A percentile compares a stretch with the other conserved stretches of the same genome.
Conservation (phyloP, 2,113 vertebrate species). For the Rhinolophus sinicus region DNA sequence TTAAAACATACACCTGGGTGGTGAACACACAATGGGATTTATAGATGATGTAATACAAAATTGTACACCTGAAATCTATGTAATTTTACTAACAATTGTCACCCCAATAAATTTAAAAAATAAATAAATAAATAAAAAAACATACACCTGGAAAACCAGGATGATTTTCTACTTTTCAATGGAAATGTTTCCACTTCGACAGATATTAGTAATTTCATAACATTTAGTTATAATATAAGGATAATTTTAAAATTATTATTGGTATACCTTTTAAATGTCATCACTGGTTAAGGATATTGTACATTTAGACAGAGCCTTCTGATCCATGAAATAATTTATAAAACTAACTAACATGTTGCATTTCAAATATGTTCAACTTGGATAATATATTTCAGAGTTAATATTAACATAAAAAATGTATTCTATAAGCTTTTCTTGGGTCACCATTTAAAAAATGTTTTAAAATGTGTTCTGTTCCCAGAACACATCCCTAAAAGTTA, state of each 20-base stretch:
- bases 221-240: background rate
- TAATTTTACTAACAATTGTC: no score
- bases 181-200: background rate
- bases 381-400: background rate
- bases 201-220: background rate
- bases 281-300: background rate
- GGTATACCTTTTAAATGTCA: background rate
- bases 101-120: no score
- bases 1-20: background rate
- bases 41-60: no score
- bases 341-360: background rate
- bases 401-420: background rate
- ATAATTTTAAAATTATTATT: background rate
- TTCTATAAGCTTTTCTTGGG: background rate
- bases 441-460: background rate
- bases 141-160: background rate
- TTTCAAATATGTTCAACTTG: background rate
- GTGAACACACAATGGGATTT: no score
- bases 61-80: no score
- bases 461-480: background rate
- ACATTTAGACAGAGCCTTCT: background rate
- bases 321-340: background rate
- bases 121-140: no score
- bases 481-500: background rate
- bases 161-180: background rate